A percentile compares a stretch with the other conserved stretches of the same genome.
Evolutionary conservation across 2,888 invertebrate genomes (phyloP).

Genomic region (Syritta pipiens): DNA sequence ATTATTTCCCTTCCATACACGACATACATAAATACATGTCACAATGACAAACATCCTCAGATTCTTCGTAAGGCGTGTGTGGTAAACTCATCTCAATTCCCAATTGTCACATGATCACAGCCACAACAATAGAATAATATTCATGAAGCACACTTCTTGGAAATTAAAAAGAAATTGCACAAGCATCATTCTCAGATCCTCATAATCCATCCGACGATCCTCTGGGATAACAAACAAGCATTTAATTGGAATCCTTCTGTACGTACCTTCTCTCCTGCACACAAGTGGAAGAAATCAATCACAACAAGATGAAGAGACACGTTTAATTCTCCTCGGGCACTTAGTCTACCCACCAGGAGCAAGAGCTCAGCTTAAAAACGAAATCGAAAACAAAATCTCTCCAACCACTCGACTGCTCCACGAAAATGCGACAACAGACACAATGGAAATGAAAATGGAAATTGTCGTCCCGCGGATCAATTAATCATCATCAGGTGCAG

Average conservation of each 20-base stretch:
- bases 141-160: conserved; percentile 48
- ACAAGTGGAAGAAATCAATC: conserved; percentile 58
- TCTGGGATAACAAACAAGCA: conserved; percentile 44
- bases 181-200: conserved; percentile 33
- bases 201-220: conserved; percentile 36
- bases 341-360: conserved; percentile 16
- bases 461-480: conserved; percentile 58
- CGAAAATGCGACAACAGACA: conserved; percentile 38
- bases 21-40: conserved; percentile 12
- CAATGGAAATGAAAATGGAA: conserved; percentile 59
- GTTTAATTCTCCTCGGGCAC: conserved; percentile 32
- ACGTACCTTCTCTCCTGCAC: not conserved
- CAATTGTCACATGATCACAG: conserved; percentile 34
- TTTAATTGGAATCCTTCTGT: conserved; percentile 52
- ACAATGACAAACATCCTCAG: not conserved
- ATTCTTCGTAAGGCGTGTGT: conserved; percentile 29
- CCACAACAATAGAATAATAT: conserved; percentile 46
- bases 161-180: conserved; percentile 51
- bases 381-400: conserved; percentile 38
- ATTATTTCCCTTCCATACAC: too few relatives aligned
- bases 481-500: conserved; percentile 62
- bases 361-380: conserved; percentile 5
- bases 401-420: conserved; percentile 25
- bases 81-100: conserved; percentile 12
- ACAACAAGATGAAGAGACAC: conserved; percentile 20